Percentiles rank a stretch among this genome's conserved stretches.
Evolutionary conservation across 2,888 invertebrate genomes (phyloP).

Genomic region (Alloplasta piceator): DNA sequence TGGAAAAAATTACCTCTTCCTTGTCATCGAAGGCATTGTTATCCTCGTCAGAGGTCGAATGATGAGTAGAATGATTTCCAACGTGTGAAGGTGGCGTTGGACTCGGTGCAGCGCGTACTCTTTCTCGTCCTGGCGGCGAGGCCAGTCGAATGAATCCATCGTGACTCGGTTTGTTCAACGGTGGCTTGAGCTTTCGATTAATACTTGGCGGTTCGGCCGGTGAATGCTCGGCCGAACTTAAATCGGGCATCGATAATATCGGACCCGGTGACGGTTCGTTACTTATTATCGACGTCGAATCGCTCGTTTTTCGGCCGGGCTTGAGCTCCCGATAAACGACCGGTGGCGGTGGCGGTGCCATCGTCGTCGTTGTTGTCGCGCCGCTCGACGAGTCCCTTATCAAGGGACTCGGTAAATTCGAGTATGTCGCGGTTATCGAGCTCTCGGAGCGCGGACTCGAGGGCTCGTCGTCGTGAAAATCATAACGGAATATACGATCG

Average conservation of each 20-base stretch:
- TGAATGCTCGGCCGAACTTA: slow-evolving; percentile 79
- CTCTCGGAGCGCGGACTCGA: slow-evolving; percentile 83
- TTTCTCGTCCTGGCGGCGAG: slow-evolving; percentile 82
- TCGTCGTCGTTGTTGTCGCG: slow-evolving; percentile 82
- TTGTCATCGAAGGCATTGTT: slow-evolving; percentile 82
- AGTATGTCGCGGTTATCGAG: slow-evolving; percentile 85
- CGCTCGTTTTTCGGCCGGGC: slow-evolving; percentile 84
- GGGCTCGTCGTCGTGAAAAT: slow-evolving; percentile 83
- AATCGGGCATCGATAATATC: slow-evolving; percentile 71
- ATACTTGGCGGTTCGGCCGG: slow-evolving; percentile 89
- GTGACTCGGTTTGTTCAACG: slow-evolving; percentile 76
- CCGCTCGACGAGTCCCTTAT: slow-evolving; percentile 77
- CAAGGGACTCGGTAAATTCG: slow-evolving; percentile 86
- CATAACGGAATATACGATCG: slow-evolving; percentile 86
- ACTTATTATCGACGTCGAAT: slow-evolving; percentile 79
- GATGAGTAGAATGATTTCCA: slow-evolving; percentile 71
- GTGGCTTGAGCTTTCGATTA: slow-evolving; percentile 92
- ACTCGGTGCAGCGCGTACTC: slow-evolving; percentile 85
- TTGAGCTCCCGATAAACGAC: slow-evolving; percentile 87
- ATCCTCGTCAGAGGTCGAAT: slow-evolving; percentile 83
- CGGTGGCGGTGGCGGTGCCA: slow-evolving; percentile 85
- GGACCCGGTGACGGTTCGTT: slow-evolving; percentile 83
- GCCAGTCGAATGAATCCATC: slow-evolving; percentile 81
- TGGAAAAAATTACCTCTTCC: slow-evolving; percentile 78
- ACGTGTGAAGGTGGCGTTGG: slow-evolving; percentile 83